Percentiles rank a stretch among this genome's conserved stretches.
These are phyloP conservation scores for Atherinosoma microstoma DNA, from an alignment of 2,797 vertebrate genomes.

Conservation along the genomic window DNA sequence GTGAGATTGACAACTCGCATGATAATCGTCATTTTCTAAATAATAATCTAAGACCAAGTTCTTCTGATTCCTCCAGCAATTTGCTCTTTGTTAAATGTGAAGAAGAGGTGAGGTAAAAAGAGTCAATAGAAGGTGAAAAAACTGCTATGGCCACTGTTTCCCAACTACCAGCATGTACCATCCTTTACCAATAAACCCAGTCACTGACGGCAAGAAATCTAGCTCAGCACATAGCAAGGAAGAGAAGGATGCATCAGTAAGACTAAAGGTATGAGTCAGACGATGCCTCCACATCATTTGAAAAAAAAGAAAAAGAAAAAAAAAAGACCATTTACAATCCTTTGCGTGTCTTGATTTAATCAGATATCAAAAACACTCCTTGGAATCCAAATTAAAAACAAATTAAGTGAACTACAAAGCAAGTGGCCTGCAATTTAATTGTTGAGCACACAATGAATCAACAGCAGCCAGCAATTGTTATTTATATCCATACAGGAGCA, in stretches of 20 bases:
- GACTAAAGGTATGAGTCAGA: slow-evolving; percentile 25
- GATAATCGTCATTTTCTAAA: background rate
- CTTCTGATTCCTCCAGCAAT: background rate
- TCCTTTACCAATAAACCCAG: slow-evolving; percentile 78
- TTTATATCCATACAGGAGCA: background rate
- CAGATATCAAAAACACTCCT: background rate
- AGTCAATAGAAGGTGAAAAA: slow-evolving; percentile 19
- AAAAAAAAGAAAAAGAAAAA: background rate
- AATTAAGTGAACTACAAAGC: slow-evolving; percentile 5
- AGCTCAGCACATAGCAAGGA: slow-evolving; percentile 66
- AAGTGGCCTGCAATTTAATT: background rate
- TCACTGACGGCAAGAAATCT: slow-evolving; percentile 68
- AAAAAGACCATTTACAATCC: background rate
- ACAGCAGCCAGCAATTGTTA: slow-evolving; percentile 9
- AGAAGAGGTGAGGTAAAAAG: background rate
- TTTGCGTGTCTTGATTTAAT: background rate
- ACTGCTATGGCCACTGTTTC: slow-evolving; percentile 43
- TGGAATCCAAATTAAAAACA: slow-evolving; percentile 3
- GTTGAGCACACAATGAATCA: background rate
- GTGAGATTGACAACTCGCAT: background rate
- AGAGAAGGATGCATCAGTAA: slow-evolving; percentile 46
- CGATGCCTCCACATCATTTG: slow-evolving; percentile 5
- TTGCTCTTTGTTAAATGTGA: slow-evolving; percentile 1
- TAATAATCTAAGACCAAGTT: background rate
- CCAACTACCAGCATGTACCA: slow-evolving; percentile 43